phyloP scores from a whole-genome alignment of 2,888 invertebrate species.

The Pyralis farinalis region DNA sequence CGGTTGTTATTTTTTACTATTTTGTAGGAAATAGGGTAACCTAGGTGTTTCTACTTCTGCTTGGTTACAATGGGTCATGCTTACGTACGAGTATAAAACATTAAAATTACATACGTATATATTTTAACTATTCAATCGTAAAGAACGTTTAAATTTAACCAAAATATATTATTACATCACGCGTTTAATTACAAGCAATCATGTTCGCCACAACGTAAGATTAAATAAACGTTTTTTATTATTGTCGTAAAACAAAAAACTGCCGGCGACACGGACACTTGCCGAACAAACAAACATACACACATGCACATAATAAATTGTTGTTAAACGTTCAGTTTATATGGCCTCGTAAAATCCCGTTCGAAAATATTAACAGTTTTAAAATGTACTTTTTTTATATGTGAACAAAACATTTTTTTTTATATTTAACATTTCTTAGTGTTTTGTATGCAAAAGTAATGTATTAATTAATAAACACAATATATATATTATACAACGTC shows the following conservation, averaged over 20 bases:
- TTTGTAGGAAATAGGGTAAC: no score
- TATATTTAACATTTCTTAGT: no score
- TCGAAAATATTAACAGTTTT: constrained; percentile 3
- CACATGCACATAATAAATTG: constrained; percentile 39
- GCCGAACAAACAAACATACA: constrained; percentile 59
- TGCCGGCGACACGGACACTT: constrained; percentile 65
- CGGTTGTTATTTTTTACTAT: no score
- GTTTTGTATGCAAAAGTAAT: no score
- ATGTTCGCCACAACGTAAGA: constrained; percentile 33
- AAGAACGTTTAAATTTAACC: neutral
- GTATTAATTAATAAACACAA: no score
- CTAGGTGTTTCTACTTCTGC: no score
- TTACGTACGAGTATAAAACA: no score
- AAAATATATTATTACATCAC: constrained; percentile 26
- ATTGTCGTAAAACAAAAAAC: constrained; percentile 60
- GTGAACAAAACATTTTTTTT: no score
- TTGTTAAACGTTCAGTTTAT: constrained; percentile 8
- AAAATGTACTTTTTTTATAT: neutral
- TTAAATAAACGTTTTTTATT: constrained; percentile 44
- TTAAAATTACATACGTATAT: no score
- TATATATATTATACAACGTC: no score
- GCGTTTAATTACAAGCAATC: constrained; percentile 45
- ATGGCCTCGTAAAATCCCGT: constrained; percentile 14
- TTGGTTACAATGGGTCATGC: no score
- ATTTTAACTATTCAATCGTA: neutral